These are phyloP conservation scores for Sphaerolaimus hirsutus DNA, from an alignment of 2,888 invertebrate genomes.

Conservation along the genomic window DNA sequence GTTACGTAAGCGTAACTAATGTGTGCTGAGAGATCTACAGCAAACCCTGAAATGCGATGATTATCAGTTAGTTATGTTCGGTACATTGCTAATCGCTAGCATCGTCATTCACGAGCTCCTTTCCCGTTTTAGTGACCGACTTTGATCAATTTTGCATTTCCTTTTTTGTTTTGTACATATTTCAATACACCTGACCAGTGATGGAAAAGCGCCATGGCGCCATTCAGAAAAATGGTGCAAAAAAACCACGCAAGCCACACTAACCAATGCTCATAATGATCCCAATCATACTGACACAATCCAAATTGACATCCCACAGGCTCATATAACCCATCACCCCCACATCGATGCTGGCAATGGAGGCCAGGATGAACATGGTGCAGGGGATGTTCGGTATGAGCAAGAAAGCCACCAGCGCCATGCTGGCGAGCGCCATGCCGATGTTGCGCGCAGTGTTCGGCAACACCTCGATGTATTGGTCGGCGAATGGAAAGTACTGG, in stretches of 20 bases:
- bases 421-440: slow-evolving; percentile 66
- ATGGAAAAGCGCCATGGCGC: no score
- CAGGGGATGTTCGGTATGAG: slow-evolving; percentile 74
- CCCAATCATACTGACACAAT: slow-evolving; percentile 68
- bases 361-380: slow-evolving; percentile 73
- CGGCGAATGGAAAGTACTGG: slow-evolving; percentile 22
- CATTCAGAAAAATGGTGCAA: no score
- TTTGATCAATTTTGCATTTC: no score
- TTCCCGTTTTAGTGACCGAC: no score
- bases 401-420: slow-evolving; percentile 75
- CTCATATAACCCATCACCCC: slow-evolving; percentile 14
- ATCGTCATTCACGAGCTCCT: no score
- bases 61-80: no score
- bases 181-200: no score
- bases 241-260: no score
- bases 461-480: slow-evolving; percentile 22
- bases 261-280: slow-evolving; percentile 83
- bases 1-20: slow-evolving; percentile 81
- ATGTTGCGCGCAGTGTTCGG: slow-evolving; percentile 37
- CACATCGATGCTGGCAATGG: slow-evolving; percentile 40
- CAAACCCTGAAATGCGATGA: no score
- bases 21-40: slow-evolving; percentile 68
- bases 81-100: no score
- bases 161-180: no score
- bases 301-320: slow-evolving; percentile 40